Base-by-base conservation (phyloP, 2,888 invertebrate species). In the Tethea ocularis region DNA sequence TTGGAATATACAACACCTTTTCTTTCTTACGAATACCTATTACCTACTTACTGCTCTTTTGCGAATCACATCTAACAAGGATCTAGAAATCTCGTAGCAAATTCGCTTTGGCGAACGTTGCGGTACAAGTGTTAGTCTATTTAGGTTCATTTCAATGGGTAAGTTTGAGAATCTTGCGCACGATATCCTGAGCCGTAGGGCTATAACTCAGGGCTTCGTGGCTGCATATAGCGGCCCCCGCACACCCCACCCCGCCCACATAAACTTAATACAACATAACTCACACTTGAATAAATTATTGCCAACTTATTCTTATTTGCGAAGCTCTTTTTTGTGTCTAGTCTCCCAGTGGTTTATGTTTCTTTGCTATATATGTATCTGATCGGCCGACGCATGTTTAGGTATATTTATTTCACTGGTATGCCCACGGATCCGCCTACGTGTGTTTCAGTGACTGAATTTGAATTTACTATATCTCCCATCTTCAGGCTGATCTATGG, bases 201-300 rank as follows among this genome's bases (percentile, higher is more conserved):
- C 54, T 20, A 54, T 54, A 54, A 54, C 33, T 54, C 54, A 54
- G 54, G 20, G 13, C 24, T 54, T 15, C 46, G 46, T 46, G 36
- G n/a, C 26, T 52, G 29, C 29, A 67, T 76, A 77, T 80, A 75
- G 71, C 74, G 67, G 71, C 75, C 79, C 78, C 80, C 74, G 77
- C 72, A 68, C 81, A 80, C 72, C 72, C 67, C 71, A 46, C 46
- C 54, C 61, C 81, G 70, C 83, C 87, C 83, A 89, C 89, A 85
- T 86, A 82, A 86, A 87, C 86, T 86, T 88, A 83, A 86, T 87
- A 84, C 83, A 77, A 85, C 82, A 87, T 91, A 89, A 91, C 84
- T 91, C 89, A 88, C 86, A 78, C 77, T 78, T 75, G 86, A 86
- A 88, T 90, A 89, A 90, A 79, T 87, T 88, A 89, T 88, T 83